These are phyloP conservation scores for Laticauda colubrina DNA, from an alignment of 2,113 vertebrate species.

Conservation along the genomic window DNA sequence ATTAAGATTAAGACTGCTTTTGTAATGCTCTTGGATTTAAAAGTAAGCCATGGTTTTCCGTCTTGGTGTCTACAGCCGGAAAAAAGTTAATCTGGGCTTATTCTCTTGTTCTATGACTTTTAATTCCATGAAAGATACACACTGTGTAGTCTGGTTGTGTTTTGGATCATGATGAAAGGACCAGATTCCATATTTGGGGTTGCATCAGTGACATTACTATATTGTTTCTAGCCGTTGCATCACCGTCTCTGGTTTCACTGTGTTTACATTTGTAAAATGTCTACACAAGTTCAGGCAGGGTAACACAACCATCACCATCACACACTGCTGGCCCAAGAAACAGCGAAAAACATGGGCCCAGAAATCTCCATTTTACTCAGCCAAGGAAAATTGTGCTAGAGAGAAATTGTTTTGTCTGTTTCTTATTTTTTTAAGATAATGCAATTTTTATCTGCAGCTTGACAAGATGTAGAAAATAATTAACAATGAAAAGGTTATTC, in stretches of 20 bases:
- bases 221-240: neutral
- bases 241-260: neutral
- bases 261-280: neutral
- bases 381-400: neutral
- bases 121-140: neutral
- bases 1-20: neutral
- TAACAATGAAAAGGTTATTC: conserved; percentile 92
- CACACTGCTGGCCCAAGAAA: neutral
- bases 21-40: neutral
- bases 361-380: neutral
- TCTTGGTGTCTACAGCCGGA: neutral
- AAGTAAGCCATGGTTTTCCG: neutral
- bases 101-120: neutral
- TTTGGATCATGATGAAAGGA: neutral
- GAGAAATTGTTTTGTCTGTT: neutral
- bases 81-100: neutral
- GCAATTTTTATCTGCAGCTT: conserved; percentile 66
- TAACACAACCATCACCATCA: neutral
- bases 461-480: conserved; percentile 78
- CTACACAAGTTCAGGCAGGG: neutral
- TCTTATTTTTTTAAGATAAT: conserved; percentile 42
- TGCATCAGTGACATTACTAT: neutral
- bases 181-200: neutral
- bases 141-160: neutral
- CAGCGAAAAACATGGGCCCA: neutral